These are phyloP conservation scores for Alca torda DNA, from an alignment of 2,797 vertebrate species.

Conservation along the genomic window DNA sequence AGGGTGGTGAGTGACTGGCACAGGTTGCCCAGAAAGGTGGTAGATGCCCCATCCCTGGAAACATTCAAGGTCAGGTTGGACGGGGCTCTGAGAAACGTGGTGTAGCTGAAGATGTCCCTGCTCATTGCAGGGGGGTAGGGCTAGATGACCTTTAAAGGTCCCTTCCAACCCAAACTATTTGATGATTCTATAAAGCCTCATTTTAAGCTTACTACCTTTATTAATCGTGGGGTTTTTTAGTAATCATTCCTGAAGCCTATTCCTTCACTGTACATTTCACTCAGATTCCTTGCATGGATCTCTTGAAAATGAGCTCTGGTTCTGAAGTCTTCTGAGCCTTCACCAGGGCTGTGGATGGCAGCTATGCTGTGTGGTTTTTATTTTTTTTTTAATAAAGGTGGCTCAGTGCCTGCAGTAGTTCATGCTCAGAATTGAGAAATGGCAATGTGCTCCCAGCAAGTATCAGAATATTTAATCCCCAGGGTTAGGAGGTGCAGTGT, in stretches of 20 bases:
- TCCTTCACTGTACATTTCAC: not conserved
- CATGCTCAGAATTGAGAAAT: slow-evolving; percentile 31
- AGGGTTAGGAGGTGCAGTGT: not conserved
- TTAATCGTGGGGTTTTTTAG: rapidly evolving
- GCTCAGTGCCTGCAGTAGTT: slow-evolving; percentile 27
- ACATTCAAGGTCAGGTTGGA: not conserved
- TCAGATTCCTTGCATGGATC: not conserved
- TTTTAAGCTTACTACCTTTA: not conserved
- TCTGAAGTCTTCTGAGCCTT: not conserved
- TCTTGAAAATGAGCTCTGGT: not conserved
- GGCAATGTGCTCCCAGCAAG: not conserved
- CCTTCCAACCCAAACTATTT: not conserved
- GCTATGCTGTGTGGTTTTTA: not conserved
- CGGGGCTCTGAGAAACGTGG: not conserved
- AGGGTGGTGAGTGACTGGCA: not conserved
- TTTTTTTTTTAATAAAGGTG: not conserved
- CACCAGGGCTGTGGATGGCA: not conserved
- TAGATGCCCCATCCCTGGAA: not conserved
- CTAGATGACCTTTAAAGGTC: not conserved
- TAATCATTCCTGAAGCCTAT: not conserved
- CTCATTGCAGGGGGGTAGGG: not conserved
- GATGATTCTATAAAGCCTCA: not conserved
- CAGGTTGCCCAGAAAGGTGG: not conserved
- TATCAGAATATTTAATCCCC: slow-evolving; percentile 3
- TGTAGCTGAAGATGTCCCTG: not conserved